phyloP scores from a whole-genome alignment of 2,797 vertebrate genomes.

The Sebastes steindachneri region DNA sequence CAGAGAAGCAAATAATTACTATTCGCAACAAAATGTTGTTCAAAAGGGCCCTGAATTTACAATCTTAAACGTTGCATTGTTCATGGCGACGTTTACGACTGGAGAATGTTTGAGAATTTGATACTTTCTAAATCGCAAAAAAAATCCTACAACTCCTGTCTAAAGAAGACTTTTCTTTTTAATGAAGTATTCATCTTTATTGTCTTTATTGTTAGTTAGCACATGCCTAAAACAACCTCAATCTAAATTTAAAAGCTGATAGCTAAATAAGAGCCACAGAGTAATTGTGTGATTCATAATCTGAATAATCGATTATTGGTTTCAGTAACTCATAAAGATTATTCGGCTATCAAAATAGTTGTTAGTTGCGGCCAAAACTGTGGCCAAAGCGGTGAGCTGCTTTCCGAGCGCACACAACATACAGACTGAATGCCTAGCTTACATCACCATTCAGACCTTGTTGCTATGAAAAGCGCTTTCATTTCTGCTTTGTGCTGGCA shows the following conservation, averaged over 20 bases:
- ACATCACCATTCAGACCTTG: conserved; percentile 76
- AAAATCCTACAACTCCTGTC: neutral
- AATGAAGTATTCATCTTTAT: neutral
- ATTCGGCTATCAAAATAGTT: neutral
- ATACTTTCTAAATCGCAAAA: neutral
- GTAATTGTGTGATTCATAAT: no score
- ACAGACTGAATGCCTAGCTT: conserved; percentile 63
- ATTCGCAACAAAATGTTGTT: no score
- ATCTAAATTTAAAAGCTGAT: neutral
- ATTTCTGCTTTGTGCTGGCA: conserved; percentile 82
- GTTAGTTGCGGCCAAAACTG: neutral
- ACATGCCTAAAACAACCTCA: neutral
- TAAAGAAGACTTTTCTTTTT: neutral
- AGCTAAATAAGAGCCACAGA: neutral
- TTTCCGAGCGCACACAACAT: conserved; percentile 33
- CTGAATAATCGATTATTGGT: neutral
- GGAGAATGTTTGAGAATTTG: neutral
- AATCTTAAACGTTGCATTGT: no score
- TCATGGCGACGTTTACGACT: neutral
- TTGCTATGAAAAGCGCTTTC: conserved; percentile 81
- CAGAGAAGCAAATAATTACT: neutral
- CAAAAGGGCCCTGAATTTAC: no score
- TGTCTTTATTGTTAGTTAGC: neutral
- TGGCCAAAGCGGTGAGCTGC: conserved; percentile 37
- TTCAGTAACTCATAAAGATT: neutral